Evolutionary conservation across 2,113 vertebrate genomes (phyloP).

Genomic region (Prunella himalayana): DNA sequence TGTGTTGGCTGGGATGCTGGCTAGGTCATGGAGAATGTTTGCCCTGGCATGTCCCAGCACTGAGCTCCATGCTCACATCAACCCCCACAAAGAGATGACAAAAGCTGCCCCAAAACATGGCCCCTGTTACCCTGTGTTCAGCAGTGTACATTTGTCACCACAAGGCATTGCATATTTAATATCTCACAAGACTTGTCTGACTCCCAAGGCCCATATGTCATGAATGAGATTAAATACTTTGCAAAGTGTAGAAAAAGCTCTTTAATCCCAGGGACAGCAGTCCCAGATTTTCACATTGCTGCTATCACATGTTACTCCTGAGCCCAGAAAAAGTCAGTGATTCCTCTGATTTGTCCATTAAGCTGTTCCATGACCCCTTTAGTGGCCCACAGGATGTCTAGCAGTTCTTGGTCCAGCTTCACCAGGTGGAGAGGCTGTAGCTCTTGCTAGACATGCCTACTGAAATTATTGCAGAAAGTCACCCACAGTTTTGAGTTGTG

Average conservation of each 20-base stretch:
- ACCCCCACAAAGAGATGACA: accelerated
- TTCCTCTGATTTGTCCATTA: background rate
- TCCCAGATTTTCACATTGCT: background rate
- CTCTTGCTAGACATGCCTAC: background rate
- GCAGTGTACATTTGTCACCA: background rate
- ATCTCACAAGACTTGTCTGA: background rate
- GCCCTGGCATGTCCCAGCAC: background rate
- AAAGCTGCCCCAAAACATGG: background rate
- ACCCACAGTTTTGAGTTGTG: background rate
- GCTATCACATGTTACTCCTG: background rate
- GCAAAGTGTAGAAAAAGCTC: background rate
- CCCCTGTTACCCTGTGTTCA: background rate
- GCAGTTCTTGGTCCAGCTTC: background rate
- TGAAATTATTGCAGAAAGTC: background rate
- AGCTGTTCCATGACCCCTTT: background rate
- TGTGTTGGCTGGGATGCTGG: background rate
- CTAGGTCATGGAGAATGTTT: background rate
- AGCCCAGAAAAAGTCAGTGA: background rate
- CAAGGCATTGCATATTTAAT: background rate
- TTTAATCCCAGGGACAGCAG: background rate
- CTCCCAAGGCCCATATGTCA: background rate
- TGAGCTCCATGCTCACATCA: background rate
- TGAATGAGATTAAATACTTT: background rate
- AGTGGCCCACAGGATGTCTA: background rate
- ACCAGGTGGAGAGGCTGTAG: background rate